Percentiles rank a stretch among this genome's conserved stretches.
phyloP scores from a whole-genome alignment of 1,140 invertebrate species.

The Argopecten irradians region DNA sequence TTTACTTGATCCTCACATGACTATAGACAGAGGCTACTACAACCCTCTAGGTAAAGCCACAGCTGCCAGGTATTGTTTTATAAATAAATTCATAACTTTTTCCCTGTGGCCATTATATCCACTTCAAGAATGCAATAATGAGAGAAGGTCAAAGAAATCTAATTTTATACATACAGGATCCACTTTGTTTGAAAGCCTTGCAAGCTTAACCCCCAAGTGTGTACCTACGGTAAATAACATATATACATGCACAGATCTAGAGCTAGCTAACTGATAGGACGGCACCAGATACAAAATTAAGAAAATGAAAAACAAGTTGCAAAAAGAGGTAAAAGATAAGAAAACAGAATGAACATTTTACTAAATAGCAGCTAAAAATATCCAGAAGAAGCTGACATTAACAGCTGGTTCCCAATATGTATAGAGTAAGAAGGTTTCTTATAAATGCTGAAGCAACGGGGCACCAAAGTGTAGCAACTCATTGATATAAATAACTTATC shows the following conservation, averaged over 20 bases:
- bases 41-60: background rate
- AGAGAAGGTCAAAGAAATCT: background rate
- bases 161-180: background rate
- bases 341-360: background rate
- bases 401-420: background rate
- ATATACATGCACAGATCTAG: too few relatives aligned
- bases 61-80: background rate
- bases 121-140: constrained; percentile 18
- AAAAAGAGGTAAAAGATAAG: background rate
- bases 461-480: background rate
- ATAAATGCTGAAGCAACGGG: background rate
- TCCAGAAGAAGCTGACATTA: background rate
- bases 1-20: background rate
- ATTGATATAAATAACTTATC: background rate
- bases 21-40: background rate
- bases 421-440: background rate
- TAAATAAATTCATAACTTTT: constrained; percentile 23
- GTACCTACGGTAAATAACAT: too few relatives aligned
- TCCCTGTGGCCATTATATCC: constrained; percentile 20
- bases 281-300: too few relatives aligned
- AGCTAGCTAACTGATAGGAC: too few relatives aligned
- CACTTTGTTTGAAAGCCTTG: background rate
- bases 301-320: background rate
- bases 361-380: background rate
- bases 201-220: background rate